A percentile compares a stretch with the other conserved stretches of the same genome.
Conservation (phyloP, 2,888 invertebrate species). For the Rhamphomyia laevipes region DNA sequence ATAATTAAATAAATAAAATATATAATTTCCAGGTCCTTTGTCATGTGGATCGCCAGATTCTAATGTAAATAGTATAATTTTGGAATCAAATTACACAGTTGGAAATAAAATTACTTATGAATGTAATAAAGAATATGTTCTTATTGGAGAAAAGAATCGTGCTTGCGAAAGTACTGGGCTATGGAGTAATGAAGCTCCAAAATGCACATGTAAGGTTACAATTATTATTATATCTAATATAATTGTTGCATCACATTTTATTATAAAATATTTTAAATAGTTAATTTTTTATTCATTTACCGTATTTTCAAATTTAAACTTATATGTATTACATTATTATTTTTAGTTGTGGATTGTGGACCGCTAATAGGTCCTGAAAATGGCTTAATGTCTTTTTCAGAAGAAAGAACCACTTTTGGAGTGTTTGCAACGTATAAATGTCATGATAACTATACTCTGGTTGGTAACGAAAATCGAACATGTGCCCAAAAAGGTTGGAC, state of each 20-base stretch:
- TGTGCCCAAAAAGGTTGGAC: conserved; percentile 72
- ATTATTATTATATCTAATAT: no score
- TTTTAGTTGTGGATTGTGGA: conserved; percentile 74
- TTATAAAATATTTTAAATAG: no score
- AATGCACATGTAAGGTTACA: conserved; percentile 66
- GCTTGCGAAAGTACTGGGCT: conserved; percentile 63
- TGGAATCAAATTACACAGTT: conserved; percentile 54
- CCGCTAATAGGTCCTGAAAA: conserved; percentile 54
- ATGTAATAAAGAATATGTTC: conserved; percentile 73
- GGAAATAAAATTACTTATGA: conserved; percentile 60
- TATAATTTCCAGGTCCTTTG: conserved; percentile 76
- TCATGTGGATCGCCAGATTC: conserved; percentile 84
- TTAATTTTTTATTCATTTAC: no score
- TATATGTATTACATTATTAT: no score
- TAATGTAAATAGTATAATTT: conserved; percentile 67
- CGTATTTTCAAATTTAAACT: no score
- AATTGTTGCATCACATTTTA: conserved; percentile 1
- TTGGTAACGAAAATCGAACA: conserved; percentile 57
- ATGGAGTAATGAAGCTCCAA: conserved; percentile 72
- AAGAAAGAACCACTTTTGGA: conserved; percentile 65
- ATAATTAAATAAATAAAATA: no score
- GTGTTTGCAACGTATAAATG: conserved; percentile 67
- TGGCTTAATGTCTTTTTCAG: conserved; percentile 54
- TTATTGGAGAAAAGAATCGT: conserved; percentile 56
- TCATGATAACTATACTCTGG: conserved; percentile 72